Evolutionary conservation across 2,797 vertebrate species (phyloP), one percentile per base, ranked within the genome.

Genomic region (Erpetoichthys calabaricus): DNA sequence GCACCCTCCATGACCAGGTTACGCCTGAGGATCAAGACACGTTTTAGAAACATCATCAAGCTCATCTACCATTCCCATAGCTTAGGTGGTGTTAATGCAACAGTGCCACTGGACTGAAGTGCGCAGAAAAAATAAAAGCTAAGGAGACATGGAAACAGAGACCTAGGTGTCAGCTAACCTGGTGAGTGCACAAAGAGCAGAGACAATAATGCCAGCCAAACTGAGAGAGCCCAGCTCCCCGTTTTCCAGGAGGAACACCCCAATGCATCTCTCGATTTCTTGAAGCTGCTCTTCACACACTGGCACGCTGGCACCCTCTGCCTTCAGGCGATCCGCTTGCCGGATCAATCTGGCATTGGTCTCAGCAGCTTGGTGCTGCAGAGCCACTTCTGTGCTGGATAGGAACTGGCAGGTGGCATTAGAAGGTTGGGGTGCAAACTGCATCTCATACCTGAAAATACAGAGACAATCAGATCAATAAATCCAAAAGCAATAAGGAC

Each of bases 1-100:
- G 93, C 96, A 0, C 88, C 89, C 72, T 99, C 96, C 95, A 99
- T 98, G 77, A 95, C 94, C 64, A 99, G 75, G 69, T 96, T 98
- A 3, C 92, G 85, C 67, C 96, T 99, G 57, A 2, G 61, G 0
- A 7, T 55, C 43, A 5, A 42, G 44, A 56, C 44, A 1, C 49
- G 45, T 25, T 43, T 9, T 6, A 5, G 3, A 4, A 45, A 25
- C 6, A 45, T 4, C 25, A n/a, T 25, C 25, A 25, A 25, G 25
- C 25, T 25, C 25, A 25, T 25, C 25, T 25, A 25, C 25, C 25
- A 25, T 25, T 25, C 25, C 25, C 2, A 25, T 25, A 25, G 25
- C 25, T 1, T 7, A 3, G 44, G 3, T 10, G 9, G 42, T 44
- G 7, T 4, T 5, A 45, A 50, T 3, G 45, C 41, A 54, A 44